Evolutionary conservation across 1,140 invertebrate species (phyloP), one percentile per base, ranked within the genome.

Genomic region (Nymphalis io): DNA sequence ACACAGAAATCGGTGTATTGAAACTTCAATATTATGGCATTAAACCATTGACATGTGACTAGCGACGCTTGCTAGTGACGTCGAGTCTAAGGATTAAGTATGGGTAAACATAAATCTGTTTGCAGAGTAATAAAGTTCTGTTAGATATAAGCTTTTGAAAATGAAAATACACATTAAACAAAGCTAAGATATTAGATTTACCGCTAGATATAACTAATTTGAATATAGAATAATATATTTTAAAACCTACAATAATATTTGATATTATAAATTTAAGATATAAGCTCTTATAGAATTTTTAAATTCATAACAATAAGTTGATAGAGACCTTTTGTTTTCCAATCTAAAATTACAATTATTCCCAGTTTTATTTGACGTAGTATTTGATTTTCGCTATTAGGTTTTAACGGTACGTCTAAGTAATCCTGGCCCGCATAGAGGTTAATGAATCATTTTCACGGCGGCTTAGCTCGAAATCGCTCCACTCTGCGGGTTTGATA

Each of bases 401-500:
- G 20, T 16, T 51, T 51, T 51, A 51, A 51, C 20, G 16, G 12
- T 12, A 15, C 13, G 23, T 55, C 51, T 40, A 27, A 65, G 46
- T 74, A 74, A 74, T 71, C 61, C 65, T 58, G 61, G 42, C 65
- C 70, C 61, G 73, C 38, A 72, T 69, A 57, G 59, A 21, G 21
- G 57, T 33, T 70, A 75, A 75, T 73, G 67, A 73, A 73, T 75
- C 66, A 75, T 75, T 70, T 73, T 73, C 74, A 75, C 67, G 70
- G 67, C 63, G 68, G 67, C 70, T 75, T 75, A 75, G 40, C 58
- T 63, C 58, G 33, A 57, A 63, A 70, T 70, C 68, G 60, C 55
- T 62, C 39, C 33, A 53, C 55, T 27, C 68, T 62, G 64, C 42
- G 72, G 72, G 60, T 40, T 57, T 33, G 44, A 70, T 51, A 38